phyloP scores from a whole-genome alignment of 2,113 vertebrate species.

The Periophthalmus modestus region DNA sequence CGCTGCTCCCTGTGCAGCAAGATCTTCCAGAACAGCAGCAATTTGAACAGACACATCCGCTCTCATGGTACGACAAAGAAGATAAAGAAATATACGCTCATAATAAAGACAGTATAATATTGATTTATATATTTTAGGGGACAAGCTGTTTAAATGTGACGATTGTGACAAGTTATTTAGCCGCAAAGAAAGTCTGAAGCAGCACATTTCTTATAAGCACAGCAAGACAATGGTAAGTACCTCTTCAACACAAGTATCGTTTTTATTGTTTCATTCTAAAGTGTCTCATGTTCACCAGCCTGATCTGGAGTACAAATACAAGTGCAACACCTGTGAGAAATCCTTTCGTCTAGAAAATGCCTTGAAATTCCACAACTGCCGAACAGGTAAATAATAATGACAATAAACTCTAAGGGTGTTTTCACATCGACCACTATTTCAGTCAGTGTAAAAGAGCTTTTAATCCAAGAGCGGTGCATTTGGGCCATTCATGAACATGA shows the following conservation, averaged over 20 bases:
- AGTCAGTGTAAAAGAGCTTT: no score
- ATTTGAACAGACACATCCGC: conserved; percentile 95
- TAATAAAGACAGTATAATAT: background rate
- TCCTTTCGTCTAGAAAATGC: conserved; percentile 95
- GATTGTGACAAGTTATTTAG: conserved; percentile 98
- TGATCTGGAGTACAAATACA: conserved; percentile 89
- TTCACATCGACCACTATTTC: no score
- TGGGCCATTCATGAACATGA: no score
- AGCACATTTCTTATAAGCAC: conserved; percentile 99
- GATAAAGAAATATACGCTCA: background rate
- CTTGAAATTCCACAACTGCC: conserved; percentile 96
- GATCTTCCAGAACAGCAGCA: conserved; percentile 99
- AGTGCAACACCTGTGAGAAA: conserved; percentile 92
- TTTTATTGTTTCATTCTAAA: background rate
- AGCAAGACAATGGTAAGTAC: conserved; percentile 88
- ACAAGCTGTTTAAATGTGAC: conserved; percentile 97
- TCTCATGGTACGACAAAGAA: conserved; percentile 89
- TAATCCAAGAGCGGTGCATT: no score
- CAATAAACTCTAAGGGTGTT: background rate
- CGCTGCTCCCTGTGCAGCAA: conserved; percentile 93
- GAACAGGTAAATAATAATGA: conserved; percentile 83
- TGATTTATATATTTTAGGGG: conserved; percentile 76
- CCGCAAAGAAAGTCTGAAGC: conserved; percentile 97
- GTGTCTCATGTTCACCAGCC: conserved; percentile 71
- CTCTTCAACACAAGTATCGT: background rate